Evolutionary conservation across 2,888 invertebrate species (phyloP).

Genomic region (Polydrusus tereticollis): DNA sequence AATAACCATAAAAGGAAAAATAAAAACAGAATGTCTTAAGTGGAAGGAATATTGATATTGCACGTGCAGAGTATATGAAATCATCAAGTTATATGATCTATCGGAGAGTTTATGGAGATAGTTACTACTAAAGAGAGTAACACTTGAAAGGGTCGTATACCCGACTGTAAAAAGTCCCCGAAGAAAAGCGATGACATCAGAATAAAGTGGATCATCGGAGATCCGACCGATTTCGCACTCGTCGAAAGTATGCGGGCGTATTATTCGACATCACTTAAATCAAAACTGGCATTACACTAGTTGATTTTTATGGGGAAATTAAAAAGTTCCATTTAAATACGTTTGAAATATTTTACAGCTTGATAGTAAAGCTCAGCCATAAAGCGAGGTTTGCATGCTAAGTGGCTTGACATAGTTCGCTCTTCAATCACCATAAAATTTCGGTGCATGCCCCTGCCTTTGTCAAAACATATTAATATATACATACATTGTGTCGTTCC

Average conservation of each 20-base stretch:
- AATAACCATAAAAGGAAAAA: conserved; percentile 5
- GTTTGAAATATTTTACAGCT: conserved; percentile 64
- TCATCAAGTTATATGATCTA: conserved; percentile 53
- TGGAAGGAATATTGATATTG: conserved; percentile 56
- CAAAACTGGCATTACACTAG: conserved; percentile 65
- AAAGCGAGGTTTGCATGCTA: conserved; percentile 63
- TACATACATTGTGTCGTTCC: conserved; percentile 56
- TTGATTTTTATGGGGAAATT: conserved; percentile 65
- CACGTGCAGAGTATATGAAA: conserved; percentile 56
- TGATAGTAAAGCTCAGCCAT: conserved; percentile 64
- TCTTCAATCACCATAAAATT: conserved; percentile 66
- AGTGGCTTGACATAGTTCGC: conserved; percentile 64
- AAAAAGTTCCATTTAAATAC: conserved; percentile 66
- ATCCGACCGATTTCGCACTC: conserved; percentile 46
- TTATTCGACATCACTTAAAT: conserved; percentile 60
- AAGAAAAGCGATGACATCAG: conserved; percentile 43
- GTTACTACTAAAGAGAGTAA: conserved; percentile 59
- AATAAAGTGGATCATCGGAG: conserved; percentile 46
- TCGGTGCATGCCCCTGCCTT: conserved; percentile 57
- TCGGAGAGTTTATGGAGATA: conserved; percentile 59
- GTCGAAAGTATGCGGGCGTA: conserved; percentile 56
- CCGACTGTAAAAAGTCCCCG: conserved; percentile 44
- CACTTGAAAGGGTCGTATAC: conserved; percentile 53
- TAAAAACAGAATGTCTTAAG: conserved; percentile 50
- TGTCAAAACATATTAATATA: conserved; percentile 63